Base-by-base conservation (phyloP, 2,797 vertebrate species). In the Pogoniulus pusillus region DNA sequence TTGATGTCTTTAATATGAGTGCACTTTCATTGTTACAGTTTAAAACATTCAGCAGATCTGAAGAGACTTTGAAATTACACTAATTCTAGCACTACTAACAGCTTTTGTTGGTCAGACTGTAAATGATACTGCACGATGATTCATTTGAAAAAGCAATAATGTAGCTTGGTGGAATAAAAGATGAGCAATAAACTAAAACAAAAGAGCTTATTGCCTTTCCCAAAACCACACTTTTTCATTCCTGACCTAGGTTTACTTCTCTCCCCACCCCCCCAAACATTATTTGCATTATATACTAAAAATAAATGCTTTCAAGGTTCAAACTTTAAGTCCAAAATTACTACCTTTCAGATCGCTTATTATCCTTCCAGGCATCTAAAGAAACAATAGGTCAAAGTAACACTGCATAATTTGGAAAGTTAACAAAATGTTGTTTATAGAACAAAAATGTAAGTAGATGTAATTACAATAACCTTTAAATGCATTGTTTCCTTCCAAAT, bases 311-410 rank as follows among this genome's bases (percentile, higher is more conserved):
- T 64, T 93, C 45, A 87, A 94, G 86, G 47, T 91, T 96, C 83
- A 93, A 68, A 93, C 64, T 96, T 59, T 94, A 93, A 94, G 82
- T 94, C 90, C 81, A 84, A 96, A 96, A 97, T 97, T 96, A 89
- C 77, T 95, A 82, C 91, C 94, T 97, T 97, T 97, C 86, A 96
- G 68, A 93, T 79, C 11, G 41, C 93, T 94, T 93, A 74, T 94
- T 94, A 93, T 96, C 87, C 85, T 96, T 92, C 92, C 91, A 97
- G 55, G 47, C 78, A 93, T 93, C 82, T 96, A 53, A 93, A 95
- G 16, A 96, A 96, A 95, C 96, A 94, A 76, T 75, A 89, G 90
- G 95, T 95, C 92, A 95, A 89, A 91, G 66, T 85, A 93, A 91
- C 54, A 91, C 79, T 63, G 68, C 87, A 79, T 95, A 94, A 96